Evolutionary conservation across 2,113 vertebrate genomes (phyloP).

Genomic region (Charadrius vociferus): DNA sequence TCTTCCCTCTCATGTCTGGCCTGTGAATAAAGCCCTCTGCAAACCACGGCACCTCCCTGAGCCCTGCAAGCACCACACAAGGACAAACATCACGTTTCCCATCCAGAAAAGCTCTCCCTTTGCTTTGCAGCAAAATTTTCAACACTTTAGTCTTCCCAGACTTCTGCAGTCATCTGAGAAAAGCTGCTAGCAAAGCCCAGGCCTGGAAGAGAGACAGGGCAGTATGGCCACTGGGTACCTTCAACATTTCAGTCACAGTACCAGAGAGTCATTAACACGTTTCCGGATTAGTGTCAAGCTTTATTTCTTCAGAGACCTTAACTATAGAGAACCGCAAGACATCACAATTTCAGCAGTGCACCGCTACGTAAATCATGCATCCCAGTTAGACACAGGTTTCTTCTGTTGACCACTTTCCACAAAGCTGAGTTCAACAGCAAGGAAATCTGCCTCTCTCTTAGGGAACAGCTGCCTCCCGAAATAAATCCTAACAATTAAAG

Average conservation of each 20-base stretch:
- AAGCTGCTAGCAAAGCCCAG: too few relatives aligned
- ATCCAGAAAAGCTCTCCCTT: too few relatives aligned
- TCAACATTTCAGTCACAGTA: too few relatives aligned
- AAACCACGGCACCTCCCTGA: too few relatives aligned
- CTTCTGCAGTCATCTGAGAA: too few relatives aligned
- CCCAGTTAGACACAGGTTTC: neutral
- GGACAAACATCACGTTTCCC: too few relatives aligned
- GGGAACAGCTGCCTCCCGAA: neutral
- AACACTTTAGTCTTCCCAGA: too few relatives aligned
- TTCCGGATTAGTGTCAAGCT: neutral
- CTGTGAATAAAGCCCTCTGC: too few relatives aligned
- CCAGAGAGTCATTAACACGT: neutral
- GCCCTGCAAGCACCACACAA: too few relatives aligned
- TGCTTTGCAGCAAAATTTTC: too few relatives aligned
- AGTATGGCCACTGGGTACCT: too few relatives aligned
- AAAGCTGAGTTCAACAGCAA: neutral
- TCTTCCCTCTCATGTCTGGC: neutral
- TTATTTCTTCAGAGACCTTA: neutral
- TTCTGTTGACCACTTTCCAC: neutral
- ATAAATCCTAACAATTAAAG: neutral
- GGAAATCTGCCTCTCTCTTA: neutral
- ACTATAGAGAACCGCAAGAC: neutral
- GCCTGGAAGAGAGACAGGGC: too few relatives aligned
- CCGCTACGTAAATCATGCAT: fast-evolving
- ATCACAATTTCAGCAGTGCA: neutral